phyloP scores from a whole-genome alignment of 2,888 invertebrate genomes.

The Odontomyia ornata region DNA sequence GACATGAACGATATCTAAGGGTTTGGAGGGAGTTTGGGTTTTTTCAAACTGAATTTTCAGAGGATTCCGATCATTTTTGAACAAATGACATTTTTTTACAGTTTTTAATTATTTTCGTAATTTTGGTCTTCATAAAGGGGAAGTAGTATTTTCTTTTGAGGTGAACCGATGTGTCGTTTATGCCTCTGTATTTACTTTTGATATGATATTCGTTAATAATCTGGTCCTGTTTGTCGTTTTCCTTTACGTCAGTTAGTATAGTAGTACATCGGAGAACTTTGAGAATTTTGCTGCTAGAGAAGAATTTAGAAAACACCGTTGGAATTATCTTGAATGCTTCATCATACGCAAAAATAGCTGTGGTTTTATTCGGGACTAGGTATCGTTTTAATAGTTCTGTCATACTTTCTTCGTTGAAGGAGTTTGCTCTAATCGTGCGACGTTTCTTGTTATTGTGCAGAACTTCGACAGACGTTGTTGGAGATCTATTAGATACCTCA shows the following conservation, averaged over 20 bases:
- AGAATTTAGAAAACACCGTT: slow-evolving; percentile 37
- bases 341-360: slow-evolving; percentile 24
- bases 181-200: slow-evolving; percentile 50
- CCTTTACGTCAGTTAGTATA: slow-evolving; percentile 47
- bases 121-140: too few relatives aligned
- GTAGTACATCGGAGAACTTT: slow-evolving; percentile 48
- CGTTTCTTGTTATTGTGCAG: background rate
- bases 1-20: too few relatives aligned
- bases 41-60: slow-evolving; percentile 48
- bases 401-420: slow-evolving; percentile 1
- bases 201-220: too few relatives aligned
- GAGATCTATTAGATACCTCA: background rate
- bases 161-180: slow-evolving; percentile 50
- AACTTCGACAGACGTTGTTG: background rate
- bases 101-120: slow-evolving; percentile 50
- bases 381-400: background rate
- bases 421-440: background rate
- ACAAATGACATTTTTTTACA: slow-evolving; percentile 45
- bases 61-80: slow-evolving; percentile 51
- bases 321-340: slow-evolving; percentile 29
- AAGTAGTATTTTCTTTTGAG: too few relatives aligned
- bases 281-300: slow-evolving; percentile 38
- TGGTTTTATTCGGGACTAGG: background rate
- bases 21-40: slow-evolving; percentile 47
- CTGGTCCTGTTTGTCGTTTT: slow-evolving; percentile 51